Base-by-base conservation (phyloP, 2,113 vertebrate species). In the Anarrhichthys ocellatus region DNA sequence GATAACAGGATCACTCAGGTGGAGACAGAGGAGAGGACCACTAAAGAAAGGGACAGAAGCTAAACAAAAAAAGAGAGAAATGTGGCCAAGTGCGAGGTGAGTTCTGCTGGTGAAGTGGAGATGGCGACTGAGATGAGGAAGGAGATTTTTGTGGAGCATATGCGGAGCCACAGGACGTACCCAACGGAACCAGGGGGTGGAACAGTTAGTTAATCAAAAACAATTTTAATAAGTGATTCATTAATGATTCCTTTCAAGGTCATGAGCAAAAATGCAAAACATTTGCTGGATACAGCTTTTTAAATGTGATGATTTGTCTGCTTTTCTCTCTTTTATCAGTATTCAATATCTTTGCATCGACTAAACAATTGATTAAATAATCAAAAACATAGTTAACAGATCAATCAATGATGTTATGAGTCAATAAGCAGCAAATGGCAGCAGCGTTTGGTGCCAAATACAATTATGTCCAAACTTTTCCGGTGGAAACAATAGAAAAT, bases 1-100 rank as follows among this genome's bases (percentile, higher is more conserved):
- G 92, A 94, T 94, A 93, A 94, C 92, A 63, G 90, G 89, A 90
- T 92, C 83, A 82, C 87, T 85, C 86, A 85, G 90, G 85, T 84
- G 80, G 86, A 90, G 90, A 90, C 64, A 78, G 64, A 79, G 82
- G 80, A 83, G 58, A 62, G 75, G 61, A 77, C 68, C 34, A 24
- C 62, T 48, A 48, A 76, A 91, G 76, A 90, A 88, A 85, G 73
- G 69, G 66, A 83, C 81, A 73, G 75, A 78, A 72, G 65, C 86
- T 78, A 76, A 80, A 88, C 75, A 65, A 17, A 15, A 46, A 46
- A 7, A 59, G 58, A 83, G 78, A 86, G 72, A 87, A 75, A 82
- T 80, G 76, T 64, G 72, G 65, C 46, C 56, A 62, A 88, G 81
- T 82, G 70, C 61, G 62, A 78, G 78, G 72, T 69, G 73, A 79